Base-by-base conservation (phyloP, 1,140 invertebrate genomes). In the Pseudomyrmex sp. region DNA sequence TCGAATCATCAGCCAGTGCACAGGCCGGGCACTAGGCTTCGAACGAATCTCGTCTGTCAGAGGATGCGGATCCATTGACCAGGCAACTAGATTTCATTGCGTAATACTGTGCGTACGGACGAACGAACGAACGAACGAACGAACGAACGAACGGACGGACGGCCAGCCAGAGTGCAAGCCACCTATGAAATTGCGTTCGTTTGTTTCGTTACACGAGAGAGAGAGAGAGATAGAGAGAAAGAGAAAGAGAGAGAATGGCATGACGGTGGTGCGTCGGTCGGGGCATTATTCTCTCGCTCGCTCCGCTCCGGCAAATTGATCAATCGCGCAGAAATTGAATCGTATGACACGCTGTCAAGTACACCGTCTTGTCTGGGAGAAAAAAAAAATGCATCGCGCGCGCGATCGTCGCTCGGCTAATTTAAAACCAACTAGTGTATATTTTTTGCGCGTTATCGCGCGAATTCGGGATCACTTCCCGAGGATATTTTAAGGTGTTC, bases 41-140 rank as follows among this genome's bases (percentile, higher is more conserved):
- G 82, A 70, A 61, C 69, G 79, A 91, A 92, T 92, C 91, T 72
- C 72, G 61, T 87, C 82, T 79, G 74, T 79, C 90, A 89, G 93
- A 94, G 93, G 93, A 94, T 94, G 93, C 93, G 92, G 92, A 94
- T 93, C 91, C 92, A 93, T 94, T 93, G 93, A 91, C 92, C 92
- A 91, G 91, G 92, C 93, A 93, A 93, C 92, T 91, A 91, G 91
- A 93, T 93, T 93, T 92, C 91, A 93, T 94, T 94, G 93, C 93
- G 91, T 93, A 93, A 94, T 93, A 90, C 88, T 70, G 35, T 35
- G 83, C 82, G 86, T 73, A 85, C 70, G 74, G 52, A 35, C 61
- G 52, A 48, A 20, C 54, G 62, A 35, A 35, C 35, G 35, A 35
- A 35, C 82, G 86, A 68, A 85, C 70, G 74, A 44, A 35, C n/a